phyloP scores from a whole-genome alignment of 2,113 vertebrate genomes.

The Oryzias woworae region DNA sequence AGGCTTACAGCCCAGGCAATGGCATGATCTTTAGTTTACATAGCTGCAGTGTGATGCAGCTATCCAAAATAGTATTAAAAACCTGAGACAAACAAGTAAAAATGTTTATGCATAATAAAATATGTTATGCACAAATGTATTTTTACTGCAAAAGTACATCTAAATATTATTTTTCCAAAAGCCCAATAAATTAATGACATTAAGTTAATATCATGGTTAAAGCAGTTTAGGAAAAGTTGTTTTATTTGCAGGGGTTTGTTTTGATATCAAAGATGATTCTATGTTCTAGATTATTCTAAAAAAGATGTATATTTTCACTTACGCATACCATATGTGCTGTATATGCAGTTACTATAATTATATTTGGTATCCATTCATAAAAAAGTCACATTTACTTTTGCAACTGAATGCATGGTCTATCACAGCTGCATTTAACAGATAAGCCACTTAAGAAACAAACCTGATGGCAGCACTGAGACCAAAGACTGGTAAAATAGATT shows the following conservation, averaged over 20 bases:
- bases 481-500: conserved; percentile 76
- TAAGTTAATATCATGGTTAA: no score
- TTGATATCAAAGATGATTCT: no score
- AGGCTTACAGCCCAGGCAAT: conserved; percentile 18
- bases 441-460: conserved; percentile 74
- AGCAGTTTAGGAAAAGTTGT: no score
- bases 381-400: conserved; percentile 46
- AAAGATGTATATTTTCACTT: no score
- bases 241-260: not conserved
- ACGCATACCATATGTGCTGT: not conserved
- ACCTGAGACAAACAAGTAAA: not conserved
- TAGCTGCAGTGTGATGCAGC: conserved; percentile 16
- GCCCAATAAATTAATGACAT: no score
- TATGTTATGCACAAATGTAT: no score
- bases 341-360: not conserved
- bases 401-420: conserved; percentile 48
- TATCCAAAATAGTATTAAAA: conserved; percentile 3
- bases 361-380: not conserved
- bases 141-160: no score
- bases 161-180: no score
- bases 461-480: conserved; percentile 70
- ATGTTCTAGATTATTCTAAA: no score
- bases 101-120: no score
- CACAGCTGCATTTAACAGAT: conserved; percentile 76
- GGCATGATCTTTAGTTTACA: conserved; percentile 38